Percentiles rank a stretch among this genome's conserved stretches.
phyloP scores from a whole-genome alignment of 1,140 invertebrate species.

The Lasioglossum baleicum region DNA sequence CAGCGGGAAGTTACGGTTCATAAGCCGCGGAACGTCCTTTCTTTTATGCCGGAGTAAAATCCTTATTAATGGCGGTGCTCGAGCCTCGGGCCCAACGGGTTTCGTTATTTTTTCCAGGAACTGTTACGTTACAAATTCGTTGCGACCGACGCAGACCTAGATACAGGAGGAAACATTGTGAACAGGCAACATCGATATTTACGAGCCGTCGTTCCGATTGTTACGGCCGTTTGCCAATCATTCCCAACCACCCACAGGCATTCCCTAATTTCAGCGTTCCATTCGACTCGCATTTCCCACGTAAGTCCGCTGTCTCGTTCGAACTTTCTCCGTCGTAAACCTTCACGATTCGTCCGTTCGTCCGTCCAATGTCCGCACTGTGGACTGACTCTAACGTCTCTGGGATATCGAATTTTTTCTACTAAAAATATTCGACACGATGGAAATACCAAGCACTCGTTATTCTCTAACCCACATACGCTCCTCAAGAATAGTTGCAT shows the following conservation, averaged over 20 bases:
- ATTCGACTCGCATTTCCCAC: slow-evolving; percentile 10
- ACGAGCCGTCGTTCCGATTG: neutral
- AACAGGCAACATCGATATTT: neutral
- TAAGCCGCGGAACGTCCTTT: neutral
- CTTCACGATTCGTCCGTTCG: neutral
- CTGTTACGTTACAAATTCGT: neutral
- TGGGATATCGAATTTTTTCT: too few species aligned
- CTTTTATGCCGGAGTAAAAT: neutral
- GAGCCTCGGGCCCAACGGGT: neutral
- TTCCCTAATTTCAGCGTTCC: neutral
- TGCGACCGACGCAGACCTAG: neutral
- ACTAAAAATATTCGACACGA: too few species aligned
- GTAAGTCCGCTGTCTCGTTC: neutral
- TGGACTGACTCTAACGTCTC: too few species aligned
- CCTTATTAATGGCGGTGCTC: neutral
- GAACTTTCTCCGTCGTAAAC: slow-evolving; percentile 34
- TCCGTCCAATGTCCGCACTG: too few species aligned
- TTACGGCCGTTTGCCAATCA: neutral
- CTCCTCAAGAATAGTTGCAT: too few species aligned
- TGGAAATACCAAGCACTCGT: too few species aligned
- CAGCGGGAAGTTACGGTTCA: neutral
- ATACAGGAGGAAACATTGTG: neutral
- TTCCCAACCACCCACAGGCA: neutral
- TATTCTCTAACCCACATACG: too few species aligned
- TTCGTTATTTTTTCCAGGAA: neutral